phyloP scores from a whole-genome alignment of 92 coral and sea anemone species.

The Siderastrea radians region DNA sequence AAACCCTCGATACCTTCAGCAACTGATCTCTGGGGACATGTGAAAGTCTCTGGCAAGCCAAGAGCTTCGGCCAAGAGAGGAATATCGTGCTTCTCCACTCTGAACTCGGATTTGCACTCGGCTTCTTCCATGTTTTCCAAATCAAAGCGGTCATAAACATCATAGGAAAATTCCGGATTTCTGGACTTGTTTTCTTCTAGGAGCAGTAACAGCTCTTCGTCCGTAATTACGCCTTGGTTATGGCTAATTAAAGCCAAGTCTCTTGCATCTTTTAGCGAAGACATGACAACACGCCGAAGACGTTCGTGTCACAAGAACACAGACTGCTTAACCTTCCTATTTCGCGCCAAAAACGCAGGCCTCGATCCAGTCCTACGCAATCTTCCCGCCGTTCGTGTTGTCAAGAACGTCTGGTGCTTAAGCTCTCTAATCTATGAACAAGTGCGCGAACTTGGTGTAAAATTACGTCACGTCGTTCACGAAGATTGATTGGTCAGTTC shows the following conservation, averaged over 20 bases:
- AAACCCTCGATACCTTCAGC: slow-evolving; percentile 55
- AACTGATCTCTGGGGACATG: slow-evolving; percentile 55
- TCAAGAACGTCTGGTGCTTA: no score
- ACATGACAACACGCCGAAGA: slow-evolving; percentile 17
- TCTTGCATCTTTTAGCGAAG: slow-evolving; percentile 27
- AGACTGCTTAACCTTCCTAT: slow-evolving; percentile 34
- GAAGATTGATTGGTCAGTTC: no score
- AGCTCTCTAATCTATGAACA: no score
- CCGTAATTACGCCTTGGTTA: neutral
- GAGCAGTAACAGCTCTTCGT: slow-evolving; percentile 2
- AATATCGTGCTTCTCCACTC: slow-evolving; percentile 53
- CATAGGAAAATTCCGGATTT: no score
- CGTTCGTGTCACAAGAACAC: slow-evolving; percentile 5
- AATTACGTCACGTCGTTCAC: no score
- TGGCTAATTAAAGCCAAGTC: slow-evolving; percentile 37
- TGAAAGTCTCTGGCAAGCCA: slow-evolving; percentile 54
- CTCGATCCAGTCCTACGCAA: slow-evolving; percentile 35
- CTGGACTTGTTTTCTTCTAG: slow-evolving; percentile 5
- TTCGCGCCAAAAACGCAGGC: slow-evolving; percentile 50
- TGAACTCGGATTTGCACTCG: slow-evolving; percentile 61
- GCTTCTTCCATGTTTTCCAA: slow-evolving; percentile 42
- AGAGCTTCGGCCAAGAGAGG: slow-evolving; percentile 58
- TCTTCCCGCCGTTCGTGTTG: slow-evolving; percentile 22
- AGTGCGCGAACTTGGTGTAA: no score
- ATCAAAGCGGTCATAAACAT: no score